Evolutionary conservation across 2,113 vertebrate species (phyloP), one percentile per base, ranked within the genome.

Genomic region (Myiagra hebetior): DNA sequence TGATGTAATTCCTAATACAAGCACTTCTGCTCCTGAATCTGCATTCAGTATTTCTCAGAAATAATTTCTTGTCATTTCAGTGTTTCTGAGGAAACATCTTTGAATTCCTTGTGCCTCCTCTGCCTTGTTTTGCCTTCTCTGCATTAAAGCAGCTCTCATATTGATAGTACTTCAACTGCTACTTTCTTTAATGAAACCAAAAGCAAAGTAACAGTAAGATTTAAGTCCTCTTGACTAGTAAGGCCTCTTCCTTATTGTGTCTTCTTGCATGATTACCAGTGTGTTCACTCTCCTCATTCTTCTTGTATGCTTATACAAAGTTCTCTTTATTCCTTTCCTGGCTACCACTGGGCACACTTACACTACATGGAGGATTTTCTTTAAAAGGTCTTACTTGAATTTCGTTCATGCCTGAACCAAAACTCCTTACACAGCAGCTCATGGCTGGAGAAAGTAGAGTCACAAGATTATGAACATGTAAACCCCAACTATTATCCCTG

Each of bases 381-480:
- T 86, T 68, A 78, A 64, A 22, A 74, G 47, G 24, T 28, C 33
- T 91, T 95, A 62, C 28, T 4, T 12, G 49, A 87, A 84, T 82
- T 86, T 84, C 15, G 6, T 90, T 84, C 86, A 27, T 78, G 44
- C 50, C 72, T 92, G 76, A 92, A 84, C 63, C n/a, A 70, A 80
- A 93, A 67, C 52, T 63, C 86, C 63, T 84, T 81, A 64, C 23
- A 56, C 12, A 35, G 91, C 60, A 93, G 47, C 47, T 77, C 83
- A 72, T 68, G 69, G 68, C 60, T 93, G 44, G 47, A 65, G 57
- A 96, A 95, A 93, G 78, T 80, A 83, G 63, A 93, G 75, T 91
- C 91, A 96, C 95, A 90, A 95, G 95, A 88, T 76, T 80, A 88
- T 19, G 24, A 77, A 86, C 56, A 52, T 72, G 39, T 64, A 96